Evolutionary conservation across 1,140 invertebrate species (phyloP), one percentile per base, ranked within the genome.

Genomic region (Dreissena rostriformis): DNA sequence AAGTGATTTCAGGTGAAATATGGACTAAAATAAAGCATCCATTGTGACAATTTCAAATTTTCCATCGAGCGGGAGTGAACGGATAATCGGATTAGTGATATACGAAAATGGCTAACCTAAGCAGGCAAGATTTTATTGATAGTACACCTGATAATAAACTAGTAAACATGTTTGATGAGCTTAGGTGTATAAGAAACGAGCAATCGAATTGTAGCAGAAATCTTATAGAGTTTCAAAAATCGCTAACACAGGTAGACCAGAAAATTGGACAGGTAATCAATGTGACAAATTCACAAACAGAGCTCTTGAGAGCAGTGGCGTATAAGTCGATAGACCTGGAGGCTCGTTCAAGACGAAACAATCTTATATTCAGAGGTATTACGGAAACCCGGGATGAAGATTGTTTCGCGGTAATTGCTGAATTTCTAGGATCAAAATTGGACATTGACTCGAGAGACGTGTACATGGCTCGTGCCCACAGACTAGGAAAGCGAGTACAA

Each of bases 321-420:
- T 79, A 71, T 19, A 81, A 81, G 29, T 81, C 79, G 5, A 81
- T 81, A n/a, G 68, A 81, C 55, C 24, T 72, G 12, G 68, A 81
- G 17, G 79, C 79, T 26, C 22, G 68, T 24, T 63, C 68, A 12
- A 81, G 79, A 24, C 19, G 79, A 73, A 81, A 72, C 22, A 79
- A 79, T 79, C 53, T 79, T 19, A 79, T 79, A 70, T 79, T 79
- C 26, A 8, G 77, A 53, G 70, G 79, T 10, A 63, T 81, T 71
- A 52, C 53, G 17, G 77, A 80, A 80, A 80, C 53, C 55, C 28
- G 52, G 12, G 51, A 55, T 4, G 79, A 81, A 24, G n/a, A 81
- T 52, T 81, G 79, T 67, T 22, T 52, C 15, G 51, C 22, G 26
- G 24, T 81, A 22, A 63, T 81, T 24, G 17, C 29, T 8, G 79